phyloP scores from a whole-genome alignment of 2,797 vertebrate species.

The Fringilla coelebs region DNA sequence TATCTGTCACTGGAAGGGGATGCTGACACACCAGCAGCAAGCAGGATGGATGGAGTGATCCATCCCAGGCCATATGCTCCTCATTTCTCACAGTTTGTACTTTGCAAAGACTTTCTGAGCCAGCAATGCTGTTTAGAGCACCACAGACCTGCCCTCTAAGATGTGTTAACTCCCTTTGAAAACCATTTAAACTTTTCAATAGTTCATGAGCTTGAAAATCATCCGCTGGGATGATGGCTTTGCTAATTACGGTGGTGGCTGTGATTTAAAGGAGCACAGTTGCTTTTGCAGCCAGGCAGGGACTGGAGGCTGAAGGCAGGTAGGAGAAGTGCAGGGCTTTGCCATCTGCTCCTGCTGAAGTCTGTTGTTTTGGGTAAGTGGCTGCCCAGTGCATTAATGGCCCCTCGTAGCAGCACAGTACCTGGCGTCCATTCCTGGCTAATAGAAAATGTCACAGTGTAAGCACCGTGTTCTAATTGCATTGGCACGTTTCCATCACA shows the following conservation, averaged over 20 bases:
- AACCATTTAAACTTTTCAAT: neutral
- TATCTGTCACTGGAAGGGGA: neutral
- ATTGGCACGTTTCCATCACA: constrained; percentile 35
- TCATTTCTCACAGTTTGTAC: neutral
- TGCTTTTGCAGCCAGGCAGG: neutral
- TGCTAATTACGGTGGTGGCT: neutral
- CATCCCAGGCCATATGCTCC: neutral
- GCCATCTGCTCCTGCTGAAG: constrained; percentile 1
- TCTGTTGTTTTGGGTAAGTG: neutral
- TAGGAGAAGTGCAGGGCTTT: neutral
- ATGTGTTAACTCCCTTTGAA: neutral
- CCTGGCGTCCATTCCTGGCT: constrained; percentile 1
- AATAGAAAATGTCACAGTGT: constrained; percentile 31
- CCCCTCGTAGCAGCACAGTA: neutral
- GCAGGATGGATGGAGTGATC: neutral
- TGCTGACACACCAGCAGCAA: neutral
- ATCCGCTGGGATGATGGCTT: neutral
- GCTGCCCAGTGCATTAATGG: neutral
- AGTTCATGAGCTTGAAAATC: neutral
- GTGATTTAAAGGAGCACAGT: neutral
- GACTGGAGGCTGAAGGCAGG: neutral
- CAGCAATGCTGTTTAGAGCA: neutral
- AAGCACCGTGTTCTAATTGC: constrained; percentile 17
- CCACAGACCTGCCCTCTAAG: neutral
- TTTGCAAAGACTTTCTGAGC: neutral